Evolutionary conservation across 2,113 vertebrate genomes (phyloP), one percentile per base, ranked within the genome.

Genomic region (Anseranas semipalmata): DNA sequence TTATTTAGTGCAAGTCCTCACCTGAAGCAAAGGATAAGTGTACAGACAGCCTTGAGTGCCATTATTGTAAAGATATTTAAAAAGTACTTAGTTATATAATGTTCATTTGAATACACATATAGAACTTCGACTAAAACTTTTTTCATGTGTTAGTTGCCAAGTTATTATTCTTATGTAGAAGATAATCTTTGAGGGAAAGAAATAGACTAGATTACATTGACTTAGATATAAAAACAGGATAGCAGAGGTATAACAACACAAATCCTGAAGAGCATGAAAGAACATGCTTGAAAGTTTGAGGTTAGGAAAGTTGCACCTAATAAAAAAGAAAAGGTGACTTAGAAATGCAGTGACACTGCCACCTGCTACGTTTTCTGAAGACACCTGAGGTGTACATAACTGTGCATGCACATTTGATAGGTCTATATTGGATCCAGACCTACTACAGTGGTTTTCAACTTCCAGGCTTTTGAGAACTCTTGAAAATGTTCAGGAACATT

Each of bases 401-500:
- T 68, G 10, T 77, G 21, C 30, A 56, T 86, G 68, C 43, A 13
- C 5, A 6, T 33, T 55, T 63, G 43, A 37, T 72, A 11, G 25
- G 6, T 56, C 11, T 66, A 14, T 82, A 55, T 73, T 63, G 3
- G 39, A 87, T 90, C 39, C 43, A 94, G 66, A 89, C 5, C 8
- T n/a, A 60, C 37, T 78, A 76, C 81, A 89, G 39, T 24, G 39
- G 76, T 95, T 91, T 95, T 89, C 33, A 83, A 66, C 35, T 87
- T 91, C 67, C 16, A 77, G 46, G n/a, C 22, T 85, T 88, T 59
- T 77, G 45, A 93, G 48, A 91, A 70, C 32, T 80, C 22, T 15
- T 89, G 35, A 73, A 87, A 95, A 93, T n/a, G 7, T 66, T 85
- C 66, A 45, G 37, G 32, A 32, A 73, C 20, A 39, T 73, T 89